These are phyloP conservation scores for Myotis lucifugus DNA, from an alignment of 2,113 vertebrate species.

Conservation along the genomic window DNA sequence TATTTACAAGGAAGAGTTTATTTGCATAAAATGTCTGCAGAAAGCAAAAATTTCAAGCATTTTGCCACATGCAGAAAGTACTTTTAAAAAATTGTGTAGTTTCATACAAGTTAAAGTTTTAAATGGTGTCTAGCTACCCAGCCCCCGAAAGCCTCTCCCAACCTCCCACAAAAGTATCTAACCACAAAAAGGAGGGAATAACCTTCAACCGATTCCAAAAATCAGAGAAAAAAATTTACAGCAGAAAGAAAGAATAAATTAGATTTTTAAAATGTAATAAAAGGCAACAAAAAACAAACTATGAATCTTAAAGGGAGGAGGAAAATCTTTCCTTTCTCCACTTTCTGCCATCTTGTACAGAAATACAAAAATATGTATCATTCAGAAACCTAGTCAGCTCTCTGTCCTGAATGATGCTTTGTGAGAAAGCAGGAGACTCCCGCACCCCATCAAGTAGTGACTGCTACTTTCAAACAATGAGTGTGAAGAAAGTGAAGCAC, in stretches of 20 bases:
- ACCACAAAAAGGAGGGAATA: not conserved
- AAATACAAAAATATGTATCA: not conserved
- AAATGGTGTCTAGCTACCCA: constrained; percentile 30
- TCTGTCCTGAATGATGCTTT: not conserved
- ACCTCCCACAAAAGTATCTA: not conserved
- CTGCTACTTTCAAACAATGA: not conserved
- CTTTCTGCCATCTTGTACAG: not conserved
- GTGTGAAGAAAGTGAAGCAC: not conserved
- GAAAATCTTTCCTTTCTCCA: not conserved
- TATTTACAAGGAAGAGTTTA: constrained; percentile 67
- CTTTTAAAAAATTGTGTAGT: not conserved
- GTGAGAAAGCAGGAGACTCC: not conserved
- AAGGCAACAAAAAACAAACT: not conserved
- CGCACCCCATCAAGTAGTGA: not conserved
- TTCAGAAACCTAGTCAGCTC: not conserved
- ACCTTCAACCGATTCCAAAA: not conserved
- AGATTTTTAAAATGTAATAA: not conserved
- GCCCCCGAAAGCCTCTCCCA: not conserved
- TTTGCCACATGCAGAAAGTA: constrained; percentile 2
- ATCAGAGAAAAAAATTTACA: not conserved
- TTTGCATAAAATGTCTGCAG: constrained; percentile 58
- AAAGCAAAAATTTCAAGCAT: constrained; percentile 56
- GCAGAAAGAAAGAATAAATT: not conserved
- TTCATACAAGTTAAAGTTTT: constrained; percentile 29
- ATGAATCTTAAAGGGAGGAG: not conserved